phyloP scores from a whole-genome alignment of 2,113 vertebrate genomes.

The Pluvialis apricaria region DNA sequence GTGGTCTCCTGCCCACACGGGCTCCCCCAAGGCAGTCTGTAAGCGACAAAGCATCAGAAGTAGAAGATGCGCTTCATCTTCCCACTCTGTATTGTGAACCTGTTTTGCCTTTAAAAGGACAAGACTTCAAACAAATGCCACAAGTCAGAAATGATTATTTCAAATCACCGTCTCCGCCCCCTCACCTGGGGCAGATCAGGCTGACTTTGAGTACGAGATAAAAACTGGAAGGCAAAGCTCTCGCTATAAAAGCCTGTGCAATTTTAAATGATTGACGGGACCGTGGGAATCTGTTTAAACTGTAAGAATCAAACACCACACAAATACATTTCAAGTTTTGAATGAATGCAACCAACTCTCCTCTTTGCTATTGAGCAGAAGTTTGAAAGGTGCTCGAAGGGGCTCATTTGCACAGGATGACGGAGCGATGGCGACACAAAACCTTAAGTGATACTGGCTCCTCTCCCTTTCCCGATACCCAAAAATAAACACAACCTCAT shows the following conservation, averaged over 20 bases:
- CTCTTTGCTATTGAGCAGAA: neutral
- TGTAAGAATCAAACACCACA: neutral
- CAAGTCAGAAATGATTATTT: neutral
- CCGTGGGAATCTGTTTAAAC: neutral
- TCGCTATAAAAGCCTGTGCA: neutral
- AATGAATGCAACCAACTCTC: neutral
- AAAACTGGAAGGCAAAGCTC: neutral
- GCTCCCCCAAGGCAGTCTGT: neutral
- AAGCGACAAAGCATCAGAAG: neutral
- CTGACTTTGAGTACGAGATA: neutral
- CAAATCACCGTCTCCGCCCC: neutral
- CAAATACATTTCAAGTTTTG: neutral
- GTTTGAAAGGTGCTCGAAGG: neutral
- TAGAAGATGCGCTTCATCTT: neutral
- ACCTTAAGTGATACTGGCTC: neutral
- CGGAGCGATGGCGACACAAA: fast-evolving
- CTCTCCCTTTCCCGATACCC: neutral
- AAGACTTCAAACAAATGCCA: neutral
- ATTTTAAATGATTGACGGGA: neutral
- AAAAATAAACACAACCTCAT: neutral
- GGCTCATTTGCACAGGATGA: too few relatives aligned
- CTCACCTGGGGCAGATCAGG: neutral
- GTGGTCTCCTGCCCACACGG: neutral
- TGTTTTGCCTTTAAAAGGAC: neutral
- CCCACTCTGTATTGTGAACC: neutral